Evolutionary conservation across 2,113 vertebrate genomes (phyloP).

Genomic region (Australoheros scitulus): DNA sequence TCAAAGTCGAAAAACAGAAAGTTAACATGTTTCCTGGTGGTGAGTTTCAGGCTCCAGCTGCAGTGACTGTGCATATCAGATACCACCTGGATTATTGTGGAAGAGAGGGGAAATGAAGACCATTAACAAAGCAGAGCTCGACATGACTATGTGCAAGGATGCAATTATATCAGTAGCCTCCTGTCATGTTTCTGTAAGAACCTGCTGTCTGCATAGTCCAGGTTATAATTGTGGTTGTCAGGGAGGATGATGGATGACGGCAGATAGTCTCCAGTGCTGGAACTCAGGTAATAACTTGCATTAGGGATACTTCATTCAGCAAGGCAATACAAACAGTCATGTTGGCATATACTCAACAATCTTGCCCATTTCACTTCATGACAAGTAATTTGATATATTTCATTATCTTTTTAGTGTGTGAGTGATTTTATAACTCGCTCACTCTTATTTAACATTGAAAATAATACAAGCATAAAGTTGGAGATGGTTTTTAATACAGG

Average conservation of each 20-base stretch:
- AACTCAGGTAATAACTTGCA: constrained; percentile 24
- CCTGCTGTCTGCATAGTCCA: constrained; percentile 33
- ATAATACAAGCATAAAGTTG: not conserved
- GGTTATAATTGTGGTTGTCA: constrained; percentile 45
- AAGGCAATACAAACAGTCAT: constrained; percentile 17
- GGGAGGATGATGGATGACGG: constrained; percentile 41
- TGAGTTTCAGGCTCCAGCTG: not conserved
- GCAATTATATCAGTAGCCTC: constrained; percentile 22
- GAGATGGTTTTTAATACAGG: not conserved
- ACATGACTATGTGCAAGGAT: constrained; percentile 10
- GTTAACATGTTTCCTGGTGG: not conserved
- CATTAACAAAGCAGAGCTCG: constrained; percentile 13
- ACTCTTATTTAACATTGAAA: not conserved
- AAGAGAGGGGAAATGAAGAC: not conserved
- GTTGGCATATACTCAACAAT: constrained; percentile 9
- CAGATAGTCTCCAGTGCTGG: constrained; percentile 4
- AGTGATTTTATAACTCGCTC: not conserved
- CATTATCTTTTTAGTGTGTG: not conserved
- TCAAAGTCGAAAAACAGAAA: not conserved
- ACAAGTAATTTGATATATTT: not conserved
- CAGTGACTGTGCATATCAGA: not conserved
- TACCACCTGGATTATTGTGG: not conserved
- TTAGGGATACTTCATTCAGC: constrained; percentile 8
- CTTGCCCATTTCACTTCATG: not conserved
- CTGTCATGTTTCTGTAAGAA: constrained; percentile 19